These are phyloP conservation scores for Ochotona princeps DNA, from an alignment of 2,113 vertebrate genomes.

Conservation along the genomic window DNA sequence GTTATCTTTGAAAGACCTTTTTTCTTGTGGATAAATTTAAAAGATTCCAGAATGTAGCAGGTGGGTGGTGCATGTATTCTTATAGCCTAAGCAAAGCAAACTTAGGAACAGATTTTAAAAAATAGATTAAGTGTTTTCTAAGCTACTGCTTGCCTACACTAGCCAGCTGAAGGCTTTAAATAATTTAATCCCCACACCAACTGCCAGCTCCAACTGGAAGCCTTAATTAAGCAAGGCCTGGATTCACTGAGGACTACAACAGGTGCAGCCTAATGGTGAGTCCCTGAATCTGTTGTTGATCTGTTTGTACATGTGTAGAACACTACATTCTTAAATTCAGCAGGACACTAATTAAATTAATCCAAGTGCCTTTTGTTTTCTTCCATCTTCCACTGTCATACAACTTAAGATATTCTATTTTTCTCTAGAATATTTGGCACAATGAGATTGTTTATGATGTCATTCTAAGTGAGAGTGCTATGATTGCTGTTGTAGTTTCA, in stretches of 20 bases:
- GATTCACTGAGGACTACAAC: conserved; percentile 88
- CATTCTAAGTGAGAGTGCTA: conserved; percentile 4
- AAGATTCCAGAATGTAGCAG: conserved; percentile 84
- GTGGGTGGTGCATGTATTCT: conserved; percentile 83
- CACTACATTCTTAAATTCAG: conserved; percentile 81
- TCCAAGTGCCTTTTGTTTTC: conserved; percentile 80
- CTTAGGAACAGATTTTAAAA: conserved; percentile 89
- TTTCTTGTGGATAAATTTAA: conserved; percentile 76
- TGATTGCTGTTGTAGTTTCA: neutral
- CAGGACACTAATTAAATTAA: conserved; percentile 83
- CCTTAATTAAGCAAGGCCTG: conserved; percentile 86
- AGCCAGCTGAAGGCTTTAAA: conserved; percentile 91
- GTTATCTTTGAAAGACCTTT: conserved; percentile 32
- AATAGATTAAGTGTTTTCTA: conserved; percentile 91
- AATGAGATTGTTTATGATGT: conserved; percentile 1
- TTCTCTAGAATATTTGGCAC: conserved; percentile 32
- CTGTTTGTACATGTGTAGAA: conserved; percentile 78
- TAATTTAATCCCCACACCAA: conserved; percentile 93
- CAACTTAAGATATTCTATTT: conserved; percentile 75
- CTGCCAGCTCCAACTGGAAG: conserved; percentile 90
- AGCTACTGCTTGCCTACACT: conserved; percentile 88
- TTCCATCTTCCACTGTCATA: conserved; percentile 77
- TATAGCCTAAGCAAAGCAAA: conserved; percentile 87
- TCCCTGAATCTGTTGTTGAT: conserved; percentile 81
- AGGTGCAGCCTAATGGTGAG: conserved; percentile 87